These are phyloP conservation scores for Omphaloscelis lunosa DNA, from an alignment of 2,888 invertebrate genomes.

Conservation along the genomic window DNA sequence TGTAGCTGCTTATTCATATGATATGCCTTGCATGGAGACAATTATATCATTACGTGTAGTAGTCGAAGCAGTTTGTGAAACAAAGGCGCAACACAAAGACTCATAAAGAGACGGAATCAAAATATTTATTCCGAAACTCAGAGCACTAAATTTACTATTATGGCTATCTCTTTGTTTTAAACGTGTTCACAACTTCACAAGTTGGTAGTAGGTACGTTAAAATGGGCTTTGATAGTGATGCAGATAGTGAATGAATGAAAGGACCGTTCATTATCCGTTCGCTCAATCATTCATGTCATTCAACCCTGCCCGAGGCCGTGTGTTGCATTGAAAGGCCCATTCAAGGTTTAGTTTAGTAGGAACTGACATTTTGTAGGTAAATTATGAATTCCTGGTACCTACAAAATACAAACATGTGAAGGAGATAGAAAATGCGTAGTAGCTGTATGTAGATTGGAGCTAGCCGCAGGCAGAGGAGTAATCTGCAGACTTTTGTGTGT, in stretches of 20 bases:
- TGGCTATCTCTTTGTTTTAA: constrained; percentile 36
- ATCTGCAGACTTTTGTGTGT: constrained; percentile 60
- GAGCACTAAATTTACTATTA: background rate
- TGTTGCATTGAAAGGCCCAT: constrained; percentile 78
- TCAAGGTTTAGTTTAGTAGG: constrained; percentile 75
- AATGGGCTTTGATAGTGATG: constrained; percentile 54
- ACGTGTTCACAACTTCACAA: constrained; percentile 33
- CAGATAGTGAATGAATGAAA: constrained; percentile 68
- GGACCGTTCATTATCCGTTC: constrained; percentile 66
- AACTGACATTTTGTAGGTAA: constrained; percentile 60
- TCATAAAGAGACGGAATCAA: constrained; percentile 21
- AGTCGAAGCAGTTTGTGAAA: constrained; percentile 31
- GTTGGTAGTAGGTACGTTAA: constrained; percentile 13
- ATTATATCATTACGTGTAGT: constrained; percentile 31
- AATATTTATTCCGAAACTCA: constrained; percentile 10
- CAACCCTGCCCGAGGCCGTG: constrained; percentile 73
- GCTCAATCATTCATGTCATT: constrained; percentile 75
- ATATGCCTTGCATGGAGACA: constrained; percentile 29
- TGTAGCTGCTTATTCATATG: constrained; percentile 6
- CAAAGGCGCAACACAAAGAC: constrained; percentile 54
- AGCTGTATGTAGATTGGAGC: constrained; percentile 7
- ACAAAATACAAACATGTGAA: constrained; percentile 59
- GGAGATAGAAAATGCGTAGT: constrained; percentile 57
- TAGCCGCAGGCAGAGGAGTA: constrained; percentile 9
- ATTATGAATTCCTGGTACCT: constrained; percentile 69